A percentile compares a stretch with the other conserved stretches of the same genome.
Evolutionary conservation across 2,888 invertebrate genomes (phyloP).

Genomic region (Morpho deidamia): DNA sequence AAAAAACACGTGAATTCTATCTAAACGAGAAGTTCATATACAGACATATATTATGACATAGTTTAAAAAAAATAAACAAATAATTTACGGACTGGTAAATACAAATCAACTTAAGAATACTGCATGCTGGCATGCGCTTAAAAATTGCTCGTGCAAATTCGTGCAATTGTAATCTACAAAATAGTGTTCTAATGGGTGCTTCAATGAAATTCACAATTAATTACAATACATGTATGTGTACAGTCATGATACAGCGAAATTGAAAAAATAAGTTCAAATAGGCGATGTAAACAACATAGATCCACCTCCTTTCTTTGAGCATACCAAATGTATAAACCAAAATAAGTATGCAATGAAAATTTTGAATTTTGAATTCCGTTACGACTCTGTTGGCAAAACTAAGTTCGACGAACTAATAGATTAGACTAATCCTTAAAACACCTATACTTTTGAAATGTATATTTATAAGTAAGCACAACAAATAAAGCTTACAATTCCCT

Average conservation of each 20-base stretch:
- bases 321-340: slow-evolving; percentile 66
- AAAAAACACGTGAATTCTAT: too few species aligned
- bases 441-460: background rate
- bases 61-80: too few species aligned
- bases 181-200: slow-evolving; percentile 22
- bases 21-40: too few species aligned
- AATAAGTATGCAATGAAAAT: slow-evolving; percentile 45
- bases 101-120: slow-evolving; percentile 7
- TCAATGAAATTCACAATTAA: background rate
- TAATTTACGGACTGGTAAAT: background rate
- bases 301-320: slow-evolving; percentile 70
- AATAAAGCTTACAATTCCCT: background rate
- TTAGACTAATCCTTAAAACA: background rate
- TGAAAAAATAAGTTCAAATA: slow-evolving; percentile 6
- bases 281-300: slow-evolving; percentile 27
- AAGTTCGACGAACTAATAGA: background rate
- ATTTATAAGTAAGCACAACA: background rate
- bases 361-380: slow-evolving; percentile 70
- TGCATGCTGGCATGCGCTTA: slow-evolving; percentile 20
- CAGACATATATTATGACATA: too few species aligned
- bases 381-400: slow-evolving; percentile 60
- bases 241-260: background rate
- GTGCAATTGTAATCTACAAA: slow-evolving; percentile 23
- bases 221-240: background rate
- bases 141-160: slow-evolving; percentile 24